phyloP scores from a whole-genome alignment of 1,140 invertebrate species.

The Meloidogyne floridensis region DNA sequence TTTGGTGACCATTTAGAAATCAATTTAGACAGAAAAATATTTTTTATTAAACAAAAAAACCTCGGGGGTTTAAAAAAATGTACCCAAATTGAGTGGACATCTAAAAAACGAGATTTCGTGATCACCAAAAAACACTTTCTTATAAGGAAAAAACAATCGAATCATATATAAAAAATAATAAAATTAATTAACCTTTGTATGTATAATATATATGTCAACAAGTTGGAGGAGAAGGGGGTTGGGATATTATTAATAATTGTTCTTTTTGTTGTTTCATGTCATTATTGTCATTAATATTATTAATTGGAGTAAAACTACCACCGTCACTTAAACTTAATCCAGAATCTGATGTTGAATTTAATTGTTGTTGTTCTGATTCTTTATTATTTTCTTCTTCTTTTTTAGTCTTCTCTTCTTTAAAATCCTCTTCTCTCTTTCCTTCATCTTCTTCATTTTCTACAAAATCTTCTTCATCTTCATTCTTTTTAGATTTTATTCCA shows the following conservation, averaged over 20 bases:
- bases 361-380: slow-evolving; percentile 1
- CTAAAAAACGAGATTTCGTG: too few relatives aligned
- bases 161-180: too few relatives aligned
- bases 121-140: not conserved
- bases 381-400: slow-evolving; percentile 7
- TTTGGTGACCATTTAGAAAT: too few relatives aligned
- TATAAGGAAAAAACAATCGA: not conserved
- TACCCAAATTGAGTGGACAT: too few relatives aligned
- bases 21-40: too few relatives aligned
- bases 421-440: slow-evolving; percentile 16
- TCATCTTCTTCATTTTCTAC: slow-evolving; percentile 24
- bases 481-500: slow-evolving; percentile 47
- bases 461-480: not conserved
- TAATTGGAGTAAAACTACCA: not conserved
- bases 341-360: slow-evolving; percentile 30
- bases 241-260: not conserved
- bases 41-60: too few relatives aligned
- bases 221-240: slow-evolving; percentile 5
- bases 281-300: too few relatives aligned
- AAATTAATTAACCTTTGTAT: too few relatives aligned
- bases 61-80: too few relatives aligned
- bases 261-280: not conserved
- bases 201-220: too few relatives aligned
- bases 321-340: slow-evolving; percentile 29
- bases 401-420: slow-evolving; percentile 1